Evolutionary conservation across 2,113 vertebrate species (phyloP).

Genomic region (Silurus glanis): DNA sequence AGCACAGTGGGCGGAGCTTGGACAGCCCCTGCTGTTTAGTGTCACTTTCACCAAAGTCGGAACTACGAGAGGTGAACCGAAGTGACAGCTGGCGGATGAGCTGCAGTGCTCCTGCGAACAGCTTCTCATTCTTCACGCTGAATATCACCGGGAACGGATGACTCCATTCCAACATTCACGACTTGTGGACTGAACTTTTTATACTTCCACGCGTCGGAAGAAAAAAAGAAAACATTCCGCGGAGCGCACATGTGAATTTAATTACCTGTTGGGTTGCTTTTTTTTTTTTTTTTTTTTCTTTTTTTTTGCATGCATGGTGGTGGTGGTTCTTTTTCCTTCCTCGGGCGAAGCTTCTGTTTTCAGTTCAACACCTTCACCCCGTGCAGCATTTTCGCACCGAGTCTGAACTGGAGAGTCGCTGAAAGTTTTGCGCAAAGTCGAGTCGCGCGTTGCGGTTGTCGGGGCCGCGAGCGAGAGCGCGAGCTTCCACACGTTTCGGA

Average conservation of each 20-base stretch:
- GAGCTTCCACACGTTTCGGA: background rate
- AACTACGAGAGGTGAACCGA: conserved; percentile 57
- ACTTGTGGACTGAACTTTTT: conserved; percentile 13
- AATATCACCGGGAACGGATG: no score
- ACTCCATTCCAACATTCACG: background rate
- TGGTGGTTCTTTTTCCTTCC: background rate
- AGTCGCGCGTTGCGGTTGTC: no score
- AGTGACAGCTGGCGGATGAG: conserved; percentile 60
- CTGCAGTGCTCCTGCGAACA: conserved; percentile 33
- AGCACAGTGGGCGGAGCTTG: conserved; percentile 53
- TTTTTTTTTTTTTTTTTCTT: background rate
- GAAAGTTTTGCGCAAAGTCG: background rate
- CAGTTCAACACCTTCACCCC: conserved; percentile 44
- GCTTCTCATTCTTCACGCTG: conserved; percentile 29
- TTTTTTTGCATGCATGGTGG: background rate
- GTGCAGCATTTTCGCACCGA: background rate
- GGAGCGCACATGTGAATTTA: conserved; percentile 40
- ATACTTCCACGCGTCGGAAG: background rate
- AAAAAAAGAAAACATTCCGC: background rate
- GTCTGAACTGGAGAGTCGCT: background rate
- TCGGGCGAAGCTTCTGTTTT: background rate
- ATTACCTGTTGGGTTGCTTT: conserved; percentile 12
- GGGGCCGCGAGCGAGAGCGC: background rate
- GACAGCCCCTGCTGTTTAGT: conserved; percentile 61
- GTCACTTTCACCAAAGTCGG: conserved; percentile 72